phyloP scores from a whole-genome alignment of 2,888 invertebrate genomes.

The Tetropium fuscum region DNA sequence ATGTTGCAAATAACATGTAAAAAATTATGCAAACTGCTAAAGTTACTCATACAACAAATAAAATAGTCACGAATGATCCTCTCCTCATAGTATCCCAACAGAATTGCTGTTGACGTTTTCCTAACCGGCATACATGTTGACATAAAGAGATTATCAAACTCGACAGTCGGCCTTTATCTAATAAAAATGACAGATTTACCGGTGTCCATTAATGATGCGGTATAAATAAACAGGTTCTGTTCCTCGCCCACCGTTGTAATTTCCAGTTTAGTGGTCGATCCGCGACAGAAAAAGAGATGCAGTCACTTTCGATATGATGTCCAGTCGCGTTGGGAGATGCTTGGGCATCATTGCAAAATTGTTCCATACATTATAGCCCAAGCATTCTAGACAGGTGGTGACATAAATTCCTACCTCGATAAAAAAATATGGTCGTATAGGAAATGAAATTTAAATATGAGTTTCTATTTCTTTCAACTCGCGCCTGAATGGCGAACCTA shows the following conservation, averaged over 20 bases:
- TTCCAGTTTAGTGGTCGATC: slow-evolving; percentile 43
- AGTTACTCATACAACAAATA: no score
- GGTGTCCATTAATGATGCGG: slow-evolving; percentile 56
- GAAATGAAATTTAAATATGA: no score
- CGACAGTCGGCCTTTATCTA: slow-evolving; percentile 54
- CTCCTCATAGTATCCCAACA: slow-evolving; percentile 17
- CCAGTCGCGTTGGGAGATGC: slow-evolving; percentile 13
- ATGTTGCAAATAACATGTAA: no score
- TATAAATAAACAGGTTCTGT: slow-evolving; percentile 52
- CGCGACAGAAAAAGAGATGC: slow-evolving; percentile 9
- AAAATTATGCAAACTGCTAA: no score
- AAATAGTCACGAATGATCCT: no score
- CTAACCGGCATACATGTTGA: slow-evolving; percentile 32
- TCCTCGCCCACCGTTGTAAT: slow-evolving; percentile 52
- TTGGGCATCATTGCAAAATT: no score
- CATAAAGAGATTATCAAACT: slow-evolving; percentile 45
- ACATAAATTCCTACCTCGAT: no score
- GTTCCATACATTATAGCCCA: no score
- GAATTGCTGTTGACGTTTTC: slow-evolving; percentile 33
- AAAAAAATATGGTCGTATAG: no score
- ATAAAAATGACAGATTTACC: slow-evolving; percentile 61
- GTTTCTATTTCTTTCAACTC: no score
- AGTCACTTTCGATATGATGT: slow-evolving; percentile 24
- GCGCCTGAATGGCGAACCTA: no score
- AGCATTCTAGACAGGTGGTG: no score